Conservation (phyloP, 2,888 invertebrate genomes). For the Hydroisotoma schaefferi region DNA sequence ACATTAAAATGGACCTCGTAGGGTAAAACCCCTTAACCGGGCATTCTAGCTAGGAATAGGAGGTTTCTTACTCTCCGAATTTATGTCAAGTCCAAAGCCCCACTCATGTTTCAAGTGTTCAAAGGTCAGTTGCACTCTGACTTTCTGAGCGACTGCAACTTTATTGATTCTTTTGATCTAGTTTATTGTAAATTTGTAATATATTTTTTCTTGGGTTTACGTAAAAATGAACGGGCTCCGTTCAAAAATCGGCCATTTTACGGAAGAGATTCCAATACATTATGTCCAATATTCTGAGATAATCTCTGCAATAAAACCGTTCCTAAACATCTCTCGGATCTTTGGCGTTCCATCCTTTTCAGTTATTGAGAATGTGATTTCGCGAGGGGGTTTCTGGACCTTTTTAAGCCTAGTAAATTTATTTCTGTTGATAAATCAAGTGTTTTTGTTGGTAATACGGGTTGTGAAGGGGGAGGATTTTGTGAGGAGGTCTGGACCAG, state of each 20-base stretch:
- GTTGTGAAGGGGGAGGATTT: constrained; percentile 37
- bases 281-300: constrained; percentile 44
- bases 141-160: too few relatives aligned
- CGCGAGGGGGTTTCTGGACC: constrained; percentile 32
- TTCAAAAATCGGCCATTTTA: constrained; percentile 33
- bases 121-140: background rate
- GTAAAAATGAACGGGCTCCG: constrained; percentile 26
- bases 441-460: constrained; percentile 31
- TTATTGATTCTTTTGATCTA: too few relatives aligned
- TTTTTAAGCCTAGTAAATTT: constrained; percentile 34
- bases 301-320: constrained; percentile 40
- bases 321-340: constrained; percentile 38
- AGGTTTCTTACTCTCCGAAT: too few relatives aligned
- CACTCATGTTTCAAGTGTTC: too few relatives aligned
- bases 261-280: constrained; percentile 43
- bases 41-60: too few relatives aligned
- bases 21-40: too few relatives aligned
- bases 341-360: constrained; percentile 42
- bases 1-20: too few relatives aligned
- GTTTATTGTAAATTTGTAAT: too few relatives aligned
- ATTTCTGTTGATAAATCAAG: constrained; percentile 37
- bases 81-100: too few relatives aligned
- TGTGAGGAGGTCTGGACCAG: constrained; percentile 36
- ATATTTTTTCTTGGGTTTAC: too few relatives aligned
- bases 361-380: constrained; percentile 39